Conservation (phyloP, 1,140 invertebrate species). For the Nymphalis io region DNA sequence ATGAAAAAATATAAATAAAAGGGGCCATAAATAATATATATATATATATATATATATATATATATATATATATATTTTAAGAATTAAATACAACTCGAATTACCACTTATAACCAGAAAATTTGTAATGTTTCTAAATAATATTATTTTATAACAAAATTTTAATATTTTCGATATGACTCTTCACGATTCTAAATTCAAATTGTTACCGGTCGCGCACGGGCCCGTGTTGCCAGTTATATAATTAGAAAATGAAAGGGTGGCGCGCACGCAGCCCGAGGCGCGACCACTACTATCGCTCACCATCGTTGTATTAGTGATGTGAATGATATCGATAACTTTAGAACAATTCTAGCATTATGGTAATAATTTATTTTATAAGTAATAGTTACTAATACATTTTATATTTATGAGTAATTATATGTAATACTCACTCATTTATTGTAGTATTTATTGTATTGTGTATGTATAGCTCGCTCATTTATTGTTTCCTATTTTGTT, state of each 20-base stretch:
- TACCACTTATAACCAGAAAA: no score
- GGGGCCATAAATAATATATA: no score
- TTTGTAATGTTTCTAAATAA: no score
- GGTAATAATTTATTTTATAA: not conserved
- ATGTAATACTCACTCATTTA: no score
- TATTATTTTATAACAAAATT: not conserved
- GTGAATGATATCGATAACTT: constrained; percentile 29
- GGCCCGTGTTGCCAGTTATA: constrained; percentile 75
- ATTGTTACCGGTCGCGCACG: constrained; percentile 56
- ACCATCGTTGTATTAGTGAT: constrained; percentile 63
- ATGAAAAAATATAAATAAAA: no score
- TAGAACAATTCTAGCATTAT: not conserved
- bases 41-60: no score
- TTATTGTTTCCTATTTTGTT: no score
- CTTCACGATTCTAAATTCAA: constrained; percentile 62
- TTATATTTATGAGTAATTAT: no score
- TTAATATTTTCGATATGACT: constrained; percentile 13
- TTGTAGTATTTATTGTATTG: no score
- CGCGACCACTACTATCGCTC: constrained; percentile 74
- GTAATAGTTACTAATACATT: not conserved
- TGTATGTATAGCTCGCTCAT: no score
- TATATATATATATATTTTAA: no score
- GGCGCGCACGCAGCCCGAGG: constrained; percentile 72
- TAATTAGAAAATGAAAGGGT: constrained; percentile 80
- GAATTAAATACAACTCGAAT: no score